Conservation (phyloP, 1,140 invertebrate species). For the Sitodiplosis mosellana region DNA sequence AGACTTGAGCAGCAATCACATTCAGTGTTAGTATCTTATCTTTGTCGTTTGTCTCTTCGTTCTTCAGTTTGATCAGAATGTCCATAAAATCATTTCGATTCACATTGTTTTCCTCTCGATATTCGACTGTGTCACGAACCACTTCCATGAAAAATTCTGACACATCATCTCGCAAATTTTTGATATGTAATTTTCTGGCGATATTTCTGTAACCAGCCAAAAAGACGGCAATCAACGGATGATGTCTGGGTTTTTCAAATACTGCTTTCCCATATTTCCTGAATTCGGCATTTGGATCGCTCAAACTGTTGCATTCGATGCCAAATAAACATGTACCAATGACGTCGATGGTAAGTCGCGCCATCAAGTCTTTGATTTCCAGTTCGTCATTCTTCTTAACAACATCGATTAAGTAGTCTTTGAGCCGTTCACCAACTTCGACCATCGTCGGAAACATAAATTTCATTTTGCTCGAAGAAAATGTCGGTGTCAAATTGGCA, state of each 20-base stretch:
- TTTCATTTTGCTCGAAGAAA: constrained; percentile 19
- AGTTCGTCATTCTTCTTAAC: constrained; percentile 13
- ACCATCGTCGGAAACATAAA: constrained; percentile 28
- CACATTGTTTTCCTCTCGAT: constrained; percentile 25
- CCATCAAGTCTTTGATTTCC: constrained; percentile 6
- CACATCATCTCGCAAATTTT: constrained; percentile 7
- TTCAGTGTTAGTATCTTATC: constrained; percentile 10
- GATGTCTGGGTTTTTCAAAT: neutral
- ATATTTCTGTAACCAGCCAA: constrained; percentile 5
- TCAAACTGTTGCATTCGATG: constrained; percentile 9
- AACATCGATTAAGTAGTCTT: constrained; percentile 14
- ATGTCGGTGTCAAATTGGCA: constrained; percentile 28
- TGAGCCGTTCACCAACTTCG: constrained; percentile 21
- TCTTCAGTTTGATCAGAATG: constrained; percentile 30
- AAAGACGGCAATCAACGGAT: constrained; percentile 7
- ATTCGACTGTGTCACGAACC: constrained; percentile 25
- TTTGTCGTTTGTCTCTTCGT: constrained; percentile 13
- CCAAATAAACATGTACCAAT: constrained; percentile 10
- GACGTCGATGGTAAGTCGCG: constrained; percentile 7
- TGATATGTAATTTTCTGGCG: constrained; percentile 8
- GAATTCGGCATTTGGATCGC: constrained; percentile 8
- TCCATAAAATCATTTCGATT: constrained; percentile 32
- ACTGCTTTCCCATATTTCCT: neutral
- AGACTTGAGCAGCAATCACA: constrained; percentile 18
- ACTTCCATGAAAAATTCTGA: constrained; percentile 26